Base-by-base conservation (phyloP, 2,888 invertebrate species). In the Tanaodytes sp. region DNA sequence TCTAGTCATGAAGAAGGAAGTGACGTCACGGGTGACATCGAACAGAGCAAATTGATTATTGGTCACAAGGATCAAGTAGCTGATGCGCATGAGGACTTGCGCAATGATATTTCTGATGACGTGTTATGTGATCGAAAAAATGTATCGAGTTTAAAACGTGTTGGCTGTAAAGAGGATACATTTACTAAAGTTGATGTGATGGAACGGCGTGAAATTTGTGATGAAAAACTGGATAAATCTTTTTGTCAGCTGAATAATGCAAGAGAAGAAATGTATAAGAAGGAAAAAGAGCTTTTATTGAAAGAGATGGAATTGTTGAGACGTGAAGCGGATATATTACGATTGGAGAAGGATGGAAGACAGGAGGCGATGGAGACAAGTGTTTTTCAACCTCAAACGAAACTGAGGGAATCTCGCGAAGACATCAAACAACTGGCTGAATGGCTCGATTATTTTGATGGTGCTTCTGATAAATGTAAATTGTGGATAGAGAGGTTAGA, bases 401-500 rank as follows among this genome's bases (percentile, higher is more conserved):
- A n/a, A n/a, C n/a, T n/a, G n/a, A n/a, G 19, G 31, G 6, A 15
- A 36, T 2, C 20, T 23, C n/a, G 16, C 4, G 23, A 33, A 9
- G 48, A 37, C n/a, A n/a, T 63, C 15, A 39, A 51, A 1, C 20
- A n/a, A n/a, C 1, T 72, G 6, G 66, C 68, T 3, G 71, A 73
- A 19, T 43, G 69, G 40, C 30, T 73, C 1, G 58, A 57, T 11
- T 54, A 46, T 14, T 72, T 65, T n/a, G 65, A 71, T 19, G 71
- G 69, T 6, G 33, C 43, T 6, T 16, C 23, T 5, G 61, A 66
- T n/a, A 39, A 16, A 3, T 73, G 69, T 40, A 61, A 64, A 20
- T 59, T 16, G 5, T 73, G 74, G 71, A 33, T 63, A 23, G 52
- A 63, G 15, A 68, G 71, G 51, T 48, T 74, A 15, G 12, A 45